Evolutionary conservation across 1,140 invertebrate species (phyloP), one percentile per base, ranked within the genome.

Genomic region (Trachelipus rathkii): DNA sequence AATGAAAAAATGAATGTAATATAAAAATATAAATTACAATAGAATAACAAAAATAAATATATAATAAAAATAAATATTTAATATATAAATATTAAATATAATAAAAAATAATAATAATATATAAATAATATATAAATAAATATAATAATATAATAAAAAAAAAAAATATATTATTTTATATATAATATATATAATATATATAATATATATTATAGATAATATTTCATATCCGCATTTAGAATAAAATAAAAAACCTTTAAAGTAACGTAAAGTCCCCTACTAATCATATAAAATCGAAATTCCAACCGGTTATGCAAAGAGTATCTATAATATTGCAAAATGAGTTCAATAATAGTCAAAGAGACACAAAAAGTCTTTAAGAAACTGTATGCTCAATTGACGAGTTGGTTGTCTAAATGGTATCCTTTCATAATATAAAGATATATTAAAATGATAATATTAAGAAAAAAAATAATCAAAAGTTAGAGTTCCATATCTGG

Each of bases 401-500:
- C 73, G n/a, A 68, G 73, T 6, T 43, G 45, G 11, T 75, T 67
- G 13, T n/a, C 67, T 60, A 53, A 53, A 75, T 10, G 73, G 66
- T 19, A 53, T 43, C 73, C 73, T 66, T 45, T 66, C 21, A 75
- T 19, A 53, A n/a, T 67, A 43, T 44, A n/a, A n/a, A n/a, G 66
- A 68, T 33, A n/a, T n/a, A n/a, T 53, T 46, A 11, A 75, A 19
- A 33, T 44, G 67, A 10, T 60, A 23, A 44, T n/a, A 75, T 75
- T 11, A 75, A 23, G 60, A 60, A 75, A 45, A n/a, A n/a, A n/a
- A n/a, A n/a, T 75, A 75, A 15, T 75, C 73, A 43, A 68, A 23
- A 15, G 73, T n/a, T n/a, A n/a, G n/a, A n/a, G 73, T 50, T 75
- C 73, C 33, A 75, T 44, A 53, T 75, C 73, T 68, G 73, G 73